Evolutionary conservation across 2,888 invertebrate genomes (phyloP).

Genomic region (Idaea straminata): DNA sequence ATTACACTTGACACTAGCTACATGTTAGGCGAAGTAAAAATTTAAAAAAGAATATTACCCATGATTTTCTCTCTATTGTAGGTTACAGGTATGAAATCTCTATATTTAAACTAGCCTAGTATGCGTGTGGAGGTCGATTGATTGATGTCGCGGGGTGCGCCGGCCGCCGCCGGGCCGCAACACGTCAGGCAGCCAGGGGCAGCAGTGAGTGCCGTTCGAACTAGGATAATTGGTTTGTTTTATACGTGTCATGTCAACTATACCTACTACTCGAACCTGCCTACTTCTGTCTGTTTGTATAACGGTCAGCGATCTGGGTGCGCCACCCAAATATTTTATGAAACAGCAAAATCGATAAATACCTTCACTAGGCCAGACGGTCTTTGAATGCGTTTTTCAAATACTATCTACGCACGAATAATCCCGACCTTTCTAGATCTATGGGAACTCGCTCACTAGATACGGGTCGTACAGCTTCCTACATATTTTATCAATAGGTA

Average conservation of each 20-base stretch:
- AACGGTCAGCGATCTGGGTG: conserved; percentile 5
- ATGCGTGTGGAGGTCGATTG: conserved; percentile 20
- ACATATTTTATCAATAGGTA: no score
- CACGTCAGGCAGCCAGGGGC: neutral
- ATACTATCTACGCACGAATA: no score
- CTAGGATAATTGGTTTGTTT: conserved; percentile 31
- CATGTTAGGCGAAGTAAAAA: no score
- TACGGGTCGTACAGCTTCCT: no score
- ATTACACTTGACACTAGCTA: no score
- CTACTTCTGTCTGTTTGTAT: conserved; percentile 18
- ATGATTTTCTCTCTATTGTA: no score
- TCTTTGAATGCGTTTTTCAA: neutral
- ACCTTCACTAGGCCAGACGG: neutral
- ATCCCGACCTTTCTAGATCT: no score
- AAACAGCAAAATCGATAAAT: neutral
- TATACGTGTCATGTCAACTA: conserved; percentile 23
- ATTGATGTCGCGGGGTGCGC: conserved; percentile 28
- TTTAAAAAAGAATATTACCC: no score
- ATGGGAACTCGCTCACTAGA: no score
- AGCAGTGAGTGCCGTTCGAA: conserved; percentile 11
- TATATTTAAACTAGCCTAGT: conserved; percentile 14
- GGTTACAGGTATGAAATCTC: no score
- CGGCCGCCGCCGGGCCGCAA: conserved; percentile 14
- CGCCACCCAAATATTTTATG: neutral
- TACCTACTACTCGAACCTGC: conserved; percentile 13